Evolutionary conservation across 2,797 vertebrate species (phyloP), one percentile per base, ranked within the genome.

Genomic region (Protonibea diacanthus): DNA sequence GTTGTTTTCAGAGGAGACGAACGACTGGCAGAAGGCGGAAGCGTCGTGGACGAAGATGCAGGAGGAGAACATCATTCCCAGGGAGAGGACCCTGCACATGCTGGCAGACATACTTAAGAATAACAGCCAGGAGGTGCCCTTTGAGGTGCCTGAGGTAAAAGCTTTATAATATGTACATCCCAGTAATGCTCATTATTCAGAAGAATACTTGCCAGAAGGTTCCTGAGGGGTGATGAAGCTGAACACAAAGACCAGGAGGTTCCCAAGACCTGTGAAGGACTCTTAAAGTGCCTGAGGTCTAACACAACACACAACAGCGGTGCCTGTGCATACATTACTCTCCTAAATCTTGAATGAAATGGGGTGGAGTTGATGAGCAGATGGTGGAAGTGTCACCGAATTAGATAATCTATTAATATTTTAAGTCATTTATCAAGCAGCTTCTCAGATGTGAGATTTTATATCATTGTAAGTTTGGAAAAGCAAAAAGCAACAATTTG

Each of bases 1-100:
- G 3, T 74, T 33, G 82, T 59, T 93, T 93, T 92, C 89, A 99
- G 98, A 95, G 69, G 67, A 91, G 27, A 97, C 82, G 3, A 87
- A 92, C 38, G 87, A 98, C 86, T 97, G 96, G 96, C 18, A 83
- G 85, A 98, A 94, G 84, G 97, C 98, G 18, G 96, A 97, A 38
- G 87, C 91, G 5, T 27, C 89, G 57, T 99, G 98, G 98, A 97
- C 93, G 49, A 99, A 98, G 95, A 98, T 99, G 92, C 97, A 99
- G 88, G 97, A 99, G 83, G 98, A 99, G 93, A 98, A 97, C 80
- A 5, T 97, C 73, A 94, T 97, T 93, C 97, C 97, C 58, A 95
- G 96, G 57, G 96, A 95, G 64, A 96, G 93, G 87, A 99, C 97
- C 0, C 88, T 97, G 14, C 85, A 15, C 2, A 76, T 98, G 58